Base-by-base conservation (phyloP, 2,113 vertebrate species). In the Pedionomus torquatus region DNA sequence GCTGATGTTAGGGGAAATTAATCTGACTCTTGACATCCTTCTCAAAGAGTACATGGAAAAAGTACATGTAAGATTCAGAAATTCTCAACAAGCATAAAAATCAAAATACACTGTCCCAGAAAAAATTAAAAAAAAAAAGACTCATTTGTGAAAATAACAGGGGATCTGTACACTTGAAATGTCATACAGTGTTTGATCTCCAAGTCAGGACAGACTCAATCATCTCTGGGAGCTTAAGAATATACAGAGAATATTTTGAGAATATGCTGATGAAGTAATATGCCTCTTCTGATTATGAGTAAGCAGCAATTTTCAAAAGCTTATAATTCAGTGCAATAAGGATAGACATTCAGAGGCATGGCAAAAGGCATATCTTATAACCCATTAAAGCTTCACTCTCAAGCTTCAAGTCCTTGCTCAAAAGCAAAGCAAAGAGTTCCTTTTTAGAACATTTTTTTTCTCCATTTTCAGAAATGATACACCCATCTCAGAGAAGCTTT, bases 291-390 rank as follows among this genome's bases (percentile, higher is more conserved):
- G 72, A 72, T 28, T 94, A 83, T 90, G 90, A 95, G 92, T 83
- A 96, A 95, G 95, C 88, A 94, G 83, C 64, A 83, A 71, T 79
- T 95, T 95, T 86, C 86, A 94, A 94, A 96, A 94, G 93, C 93
- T 95, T 92, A 12, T 86, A 96, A 96, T 90, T 93, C 93, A 83
- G 13, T 63, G 64, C 68, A 90, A 51, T 72, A 92, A 86, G 41
- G 75, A 86, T 2, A 94, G 76, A 78, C 33, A 0, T 88, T 93
- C 46, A 94, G 68, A 91, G 17, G 51, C 68, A 92, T 51, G 71
- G 95, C 71, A 94, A 94, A 94, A 96, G 65, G 46, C 78, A 89
- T 63, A 82, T 91, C 81, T 75, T 64, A 79, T 5, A 87, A 88
- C 79, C 28, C 18, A 74, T 43, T 83, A 81, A 93, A 88, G 55